A percentile compares a stretch with the other conserved stretches of the same genome.
phyloP scores from a whole-genome alignment of 1,140 invertebrate genomes.

The Zaprionus africanus region DNA sequence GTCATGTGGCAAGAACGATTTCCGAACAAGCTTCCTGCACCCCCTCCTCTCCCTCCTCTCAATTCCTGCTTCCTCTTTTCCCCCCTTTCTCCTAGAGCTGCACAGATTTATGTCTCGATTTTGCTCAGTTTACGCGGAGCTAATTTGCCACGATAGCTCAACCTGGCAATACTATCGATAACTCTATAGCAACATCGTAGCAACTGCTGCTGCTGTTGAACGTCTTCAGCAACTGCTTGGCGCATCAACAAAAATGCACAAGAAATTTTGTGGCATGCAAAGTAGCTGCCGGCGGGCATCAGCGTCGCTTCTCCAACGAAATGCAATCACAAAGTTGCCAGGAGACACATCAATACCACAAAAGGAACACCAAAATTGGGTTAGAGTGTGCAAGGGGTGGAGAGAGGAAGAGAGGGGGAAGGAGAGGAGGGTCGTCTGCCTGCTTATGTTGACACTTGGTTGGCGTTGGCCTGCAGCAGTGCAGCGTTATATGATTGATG shows the following conservation, averaged over 20 bases:
- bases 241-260: conserved; percentile 53
- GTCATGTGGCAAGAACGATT: conserved; percentile 18
- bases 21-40: conserved; percentile 1
- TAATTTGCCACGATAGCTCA: not conserved
- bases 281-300: conserved; percentile 44
- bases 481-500: conserved; percentile 14
- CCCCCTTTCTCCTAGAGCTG: not conserved
- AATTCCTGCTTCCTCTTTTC: too few species aligned
- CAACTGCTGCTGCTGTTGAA: not conserved
- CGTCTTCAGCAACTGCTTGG: conserved; percentile 53
- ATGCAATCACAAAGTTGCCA: conserved; percentile 43
- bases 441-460: conserved; percentile 30
- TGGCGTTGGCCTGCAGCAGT: conserved; percentile 24
- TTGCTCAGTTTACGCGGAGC: not conserved
- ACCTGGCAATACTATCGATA: not conserved
- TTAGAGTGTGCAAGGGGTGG: too few species aligned
- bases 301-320: conserved; percentile 15
- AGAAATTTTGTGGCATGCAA: conserved; percentile 59
- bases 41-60: not conserved
- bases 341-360: conserved; percentile 15
- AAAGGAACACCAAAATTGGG: not conserved
- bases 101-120: conserved; percentile 4
- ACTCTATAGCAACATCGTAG: not conserved
- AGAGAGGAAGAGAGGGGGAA: not conserved
- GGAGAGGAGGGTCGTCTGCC: not conserved